Base-by-base conservation (phyloP, 2,888 invertebrate species). In the Smittia sp. region DNA sequence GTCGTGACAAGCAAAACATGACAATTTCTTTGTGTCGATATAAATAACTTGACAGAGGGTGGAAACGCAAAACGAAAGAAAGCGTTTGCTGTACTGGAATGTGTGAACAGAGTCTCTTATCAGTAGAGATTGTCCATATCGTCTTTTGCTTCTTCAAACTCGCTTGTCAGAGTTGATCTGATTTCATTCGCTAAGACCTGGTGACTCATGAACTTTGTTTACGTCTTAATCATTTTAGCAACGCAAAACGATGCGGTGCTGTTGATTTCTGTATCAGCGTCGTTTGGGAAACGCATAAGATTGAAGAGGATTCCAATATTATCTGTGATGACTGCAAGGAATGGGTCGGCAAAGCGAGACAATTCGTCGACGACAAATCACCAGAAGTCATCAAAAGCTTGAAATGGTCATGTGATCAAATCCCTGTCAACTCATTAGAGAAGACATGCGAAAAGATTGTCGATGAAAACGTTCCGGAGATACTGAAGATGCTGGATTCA, bases 311-410 rank as follows among this genome's bases (percentile, higher is more conserved):
- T 80, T 85, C 84, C 75, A 93, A 92, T 79, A 88, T 86, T 77
- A 88, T 96, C 75, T 96, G 96, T 82, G 85, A 89, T 79, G 90
- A 93, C 75, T 96, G 96, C 80, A 89, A 91, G 77, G 89, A 94
- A 79, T 94, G 95, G 95, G 95, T 96, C n/a, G 85, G 86, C 75
- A 89, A 95, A 81, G 96, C 95, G 0, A 85, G 95, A 27, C 93
- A 94, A 80, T 93, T 94, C 79, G 84, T 96, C 63, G 95, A 96
- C 80, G 89, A 93, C 81, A 95, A 95, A 0, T 83, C 92, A 89
- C 89, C 90, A 79, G 91, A 94, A 78, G 83, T 96, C 11, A 92
- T 90, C 77, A 86, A 90, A 81, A 94, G 95, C 0, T 92, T 95
- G 79, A 94, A 94, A 81, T 94, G 94, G 6, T 92, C 92, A 0